These are phyloP conservation scores for Chloebia gouldiae DNA, from an alignment of 2,113 vertebrate genomes.

Conservation along the genomic window DNA sequence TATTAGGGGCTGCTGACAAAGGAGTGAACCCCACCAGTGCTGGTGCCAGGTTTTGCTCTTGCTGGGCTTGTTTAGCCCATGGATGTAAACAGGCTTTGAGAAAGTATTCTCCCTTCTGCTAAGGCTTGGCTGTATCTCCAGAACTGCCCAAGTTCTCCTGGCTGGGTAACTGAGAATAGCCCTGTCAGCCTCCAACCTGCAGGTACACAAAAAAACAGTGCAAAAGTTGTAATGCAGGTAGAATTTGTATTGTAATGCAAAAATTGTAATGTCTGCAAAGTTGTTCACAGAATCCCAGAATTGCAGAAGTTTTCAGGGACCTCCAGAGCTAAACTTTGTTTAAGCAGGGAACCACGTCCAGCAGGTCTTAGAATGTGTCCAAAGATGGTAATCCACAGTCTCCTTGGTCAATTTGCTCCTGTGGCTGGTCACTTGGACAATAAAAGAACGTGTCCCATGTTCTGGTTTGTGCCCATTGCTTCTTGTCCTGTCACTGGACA, in stretches of 20 bases:
- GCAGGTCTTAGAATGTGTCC: background rate
- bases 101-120: background rate
- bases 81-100: background rate
- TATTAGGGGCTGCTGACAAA: background rate
- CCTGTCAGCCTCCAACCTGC: background rate
- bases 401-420: background rate
- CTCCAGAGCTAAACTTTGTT: background rate
- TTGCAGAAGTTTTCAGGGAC: background rate
- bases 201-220: background rate
- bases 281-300: background rate
- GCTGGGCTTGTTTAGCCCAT: background rate
- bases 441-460: fast-evolving
- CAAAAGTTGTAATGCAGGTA: background rate
- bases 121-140: background rate
- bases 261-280: background rate
- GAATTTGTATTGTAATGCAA: background rate
- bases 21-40: background rate
- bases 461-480: background rate
- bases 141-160: background rate
- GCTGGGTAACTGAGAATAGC: fast-evolving
- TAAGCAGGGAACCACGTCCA: background rate
- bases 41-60: background rate
- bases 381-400: too few species aligned
- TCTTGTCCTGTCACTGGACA: background rate
- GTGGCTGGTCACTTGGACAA: background rate